Conservation (phyloP, 2,888 invertebrate species). For the Catonia carolina region DNA sequence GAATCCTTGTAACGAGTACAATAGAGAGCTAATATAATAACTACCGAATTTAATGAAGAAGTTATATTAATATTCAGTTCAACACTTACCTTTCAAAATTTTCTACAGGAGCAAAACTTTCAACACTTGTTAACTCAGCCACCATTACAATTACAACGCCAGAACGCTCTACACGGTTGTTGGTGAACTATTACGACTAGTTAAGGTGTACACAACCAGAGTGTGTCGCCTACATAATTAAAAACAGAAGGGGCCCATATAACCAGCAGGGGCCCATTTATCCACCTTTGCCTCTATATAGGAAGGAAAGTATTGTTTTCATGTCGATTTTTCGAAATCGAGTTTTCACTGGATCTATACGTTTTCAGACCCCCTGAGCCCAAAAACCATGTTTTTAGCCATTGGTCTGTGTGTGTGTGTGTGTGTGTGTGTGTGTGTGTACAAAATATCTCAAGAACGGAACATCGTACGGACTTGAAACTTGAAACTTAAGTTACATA, state of each 20-base stretch:
- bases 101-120: neutral
- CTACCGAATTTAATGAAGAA: neutral
- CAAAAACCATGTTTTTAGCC: no score
- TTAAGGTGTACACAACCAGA: neutral
- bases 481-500: no score
- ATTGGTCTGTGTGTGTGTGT: no score
- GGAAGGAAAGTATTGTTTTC: no score
- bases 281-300: no score
- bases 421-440: no score
- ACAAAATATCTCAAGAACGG: no score
- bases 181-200: neutral
- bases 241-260: neutral
- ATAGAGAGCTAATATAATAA: neutral
- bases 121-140: neutral
- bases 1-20: neutral
- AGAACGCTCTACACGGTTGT: neutral
- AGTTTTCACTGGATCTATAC: no score
- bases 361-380: no score
- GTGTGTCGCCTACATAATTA: neutral
- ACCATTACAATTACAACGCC: neutral
- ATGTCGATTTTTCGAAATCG: no score
- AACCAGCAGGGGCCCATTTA: no score
- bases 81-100: constrained; percentile 12
- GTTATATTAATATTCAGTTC: neutral
- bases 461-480: no score